These are phyloP conservation scores for Venustaconcha ellipsiformis DNA, from an alignment of 1,140 invertebrate genomes.

Conservation along the genomic window DNA sequence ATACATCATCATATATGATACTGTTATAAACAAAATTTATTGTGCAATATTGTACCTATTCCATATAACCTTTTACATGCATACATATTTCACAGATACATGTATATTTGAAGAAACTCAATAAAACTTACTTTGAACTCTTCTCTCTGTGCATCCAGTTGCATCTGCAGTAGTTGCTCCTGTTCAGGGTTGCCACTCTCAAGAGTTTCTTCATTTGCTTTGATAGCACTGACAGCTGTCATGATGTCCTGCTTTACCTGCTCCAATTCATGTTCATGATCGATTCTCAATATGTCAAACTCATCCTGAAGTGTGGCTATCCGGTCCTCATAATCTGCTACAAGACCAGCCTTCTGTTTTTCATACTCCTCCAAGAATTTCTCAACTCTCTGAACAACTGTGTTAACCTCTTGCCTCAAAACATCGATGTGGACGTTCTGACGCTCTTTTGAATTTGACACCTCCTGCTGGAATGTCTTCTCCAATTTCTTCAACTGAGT, in stretches of 20 bases:
- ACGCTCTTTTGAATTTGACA: slow-evolving; percentile 49
- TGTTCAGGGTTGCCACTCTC: slow-evolving; percentile 47
- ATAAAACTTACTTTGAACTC: slow-evolving; percentile 39
- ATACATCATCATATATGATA: too few relatives aligned
- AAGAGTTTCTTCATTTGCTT: slow-evolving; percentile 55
- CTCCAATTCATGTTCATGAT: slow-evolving; percentile 62
- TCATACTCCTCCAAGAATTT: slow-evolving; percentile 53
- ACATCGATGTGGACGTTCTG: slow-evolving; percentile 59
- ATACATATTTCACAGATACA: too few relatives aligned
- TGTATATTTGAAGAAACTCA: background rate
- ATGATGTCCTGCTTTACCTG: slow-evolving; percentile 61
- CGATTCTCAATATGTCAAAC: slow-evolving; percentile 43
- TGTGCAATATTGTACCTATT: too few relatives aligned
- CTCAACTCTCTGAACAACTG: slow-evolving; percentile 46
- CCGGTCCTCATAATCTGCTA: slow-evolving; percentile 51
- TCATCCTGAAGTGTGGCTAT: slow-evolving; percentile 54
- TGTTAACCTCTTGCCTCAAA: slow-evolving; percentile 53
- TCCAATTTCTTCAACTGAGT: slow-evolving; percentile 52
- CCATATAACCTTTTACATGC: too few relatives aligned
- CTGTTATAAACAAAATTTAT: too few relatives aligned
- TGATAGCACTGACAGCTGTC: slow-evolving; percentile 61
- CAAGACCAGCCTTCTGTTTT: slow-evolving; percentile 44
- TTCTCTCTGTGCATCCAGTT: slow-evolving; percentile 47
- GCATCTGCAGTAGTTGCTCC: slow-evolving; percentile 44
- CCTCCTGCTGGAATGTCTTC: slow-evolving; percentile 53